A percentile compares a stretch with the other conserved stretches of the same genome.
Conservation (phyloP, 2,888 invertebrate genomes). For the Chrysolina oricalcia region DNA sequence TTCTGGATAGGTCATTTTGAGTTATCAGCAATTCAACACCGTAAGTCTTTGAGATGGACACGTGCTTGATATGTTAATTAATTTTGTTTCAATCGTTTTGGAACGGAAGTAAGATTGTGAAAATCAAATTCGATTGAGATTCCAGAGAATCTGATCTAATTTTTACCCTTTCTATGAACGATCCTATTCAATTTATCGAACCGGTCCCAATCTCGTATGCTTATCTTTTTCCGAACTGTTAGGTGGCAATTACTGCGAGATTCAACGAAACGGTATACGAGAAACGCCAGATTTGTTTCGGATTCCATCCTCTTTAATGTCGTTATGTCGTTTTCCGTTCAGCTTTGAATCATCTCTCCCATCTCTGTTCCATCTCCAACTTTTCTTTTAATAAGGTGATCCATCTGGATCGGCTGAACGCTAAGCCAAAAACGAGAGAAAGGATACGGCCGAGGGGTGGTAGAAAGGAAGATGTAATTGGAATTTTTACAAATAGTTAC, state of each 20-base stretch:
- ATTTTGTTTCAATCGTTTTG: too few species aligned
- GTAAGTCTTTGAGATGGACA: too few species aligned
- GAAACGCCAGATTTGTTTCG: slow-evolving; percentile 39
- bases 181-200: slow-evolving; percentile 2
- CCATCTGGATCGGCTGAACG: slow-evolving; percentile 40
- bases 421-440: slow-evolving; percentile 28
- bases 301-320: slow-evolving; percentile 43
- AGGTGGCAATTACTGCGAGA: slow-evolving; percentile 35
- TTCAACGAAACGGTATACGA: slow-evolving; percentile 20
- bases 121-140: too few species aligned
- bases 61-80: too few species aligned
- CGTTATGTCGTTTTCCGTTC: slow-evolving; percentile 41
- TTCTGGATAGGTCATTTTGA: too few species aligned
- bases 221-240: slow-evolving; percentile 26
- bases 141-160: too few species aligned
- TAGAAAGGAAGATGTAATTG: slow-evolving; percentile 24
- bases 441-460: background rate
- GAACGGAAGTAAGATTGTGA: too few species aligned
- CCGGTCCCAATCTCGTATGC: slow-evolving; percentile 3
- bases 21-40: too few species aligned
- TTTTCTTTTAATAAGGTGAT: slow-evolving; percentile 41
- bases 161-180: background rate
- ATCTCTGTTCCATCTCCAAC: slow-evolving; percentile 14
- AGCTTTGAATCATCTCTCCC: slow-evolving; percentile 30
- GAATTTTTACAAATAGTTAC: slow-evolving; percentile 32